Percentiles rank a stretch among this genome's conserved stretches.
These are phyloP conservation scores for Plecturocebus donacophilus DNA, from an alignment of 2,113 vertebrate species.

Conservation along the genomic window DNA sequence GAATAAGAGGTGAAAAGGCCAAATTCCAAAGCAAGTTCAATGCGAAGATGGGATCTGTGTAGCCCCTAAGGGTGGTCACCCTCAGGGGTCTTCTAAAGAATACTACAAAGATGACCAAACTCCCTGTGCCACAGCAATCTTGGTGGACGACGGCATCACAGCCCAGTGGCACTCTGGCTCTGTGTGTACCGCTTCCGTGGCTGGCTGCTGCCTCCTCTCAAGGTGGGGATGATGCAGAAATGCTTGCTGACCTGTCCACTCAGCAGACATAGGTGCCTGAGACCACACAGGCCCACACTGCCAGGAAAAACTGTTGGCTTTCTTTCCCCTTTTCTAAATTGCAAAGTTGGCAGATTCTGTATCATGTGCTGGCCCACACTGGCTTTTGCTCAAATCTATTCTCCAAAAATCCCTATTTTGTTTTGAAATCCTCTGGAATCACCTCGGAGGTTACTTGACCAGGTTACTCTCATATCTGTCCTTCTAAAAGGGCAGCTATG, in stretches of 20 bases:
- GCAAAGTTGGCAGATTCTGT: not conserved
- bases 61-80: not conserved
- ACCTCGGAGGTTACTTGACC: not conserved
- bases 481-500: not conserved
- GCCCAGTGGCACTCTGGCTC: not conserved
- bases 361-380: not conserved
- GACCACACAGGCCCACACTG: rapidly evolving
- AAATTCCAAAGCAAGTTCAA: not conserved
- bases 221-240: too few species aligned
- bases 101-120: not conserved
- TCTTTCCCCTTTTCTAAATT: not conserved
- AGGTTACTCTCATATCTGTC: not conserved
- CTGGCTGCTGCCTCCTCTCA: not conserved
- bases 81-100: not conserved
- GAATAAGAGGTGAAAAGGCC: not conserved
- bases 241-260: not conserved
- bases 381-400: not conserved
- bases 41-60: not conserved
- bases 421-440: not conserved
- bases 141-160: not conserved
- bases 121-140: not conserved
- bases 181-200: not conserved
- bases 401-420: not conserved
- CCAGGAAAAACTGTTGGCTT: not conserved
- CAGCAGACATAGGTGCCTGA: not conserved